phyloP scores from a whole-genome alignment of 1,140 invertebrate genomes.

The silkworm (Bombyx mori) region ASM3026992v2 NC_085131.1:10887001-10887500 shows the following conservation, averaged over 20 bases:
- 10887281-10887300: no score
- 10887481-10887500: slow-evolving; percentile 43
- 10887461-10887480: slow-evolving; percentile 32
- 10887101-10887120: slow-evolving; percentile 16
- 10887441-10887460: slow-evolving; percentile 18
- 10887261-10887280: no score
- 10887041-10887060: slow-evolving; percentile 15
- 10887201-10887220: no score
- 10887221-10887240: neutral
- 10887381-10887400: no score
- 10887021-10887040: slow-evolving; percentile 18
- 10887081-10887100: slow-evolving; percentile 2
- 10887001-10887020: slow-evolving; percentile 8
- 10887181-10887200: neutral
- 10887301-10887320: no score
- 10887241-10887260: neutral
- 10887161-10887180: slow-evolving; percentile 9
- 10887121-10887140: slow-evolving; percentile 21
- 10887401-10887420: no score
- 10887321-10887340: no score
- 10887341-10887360: no score
- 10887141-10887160: slow-evolving; percentile 19
- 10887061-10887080: slow-evolving; percentile 1
- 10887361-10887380: no score
- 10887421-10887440: neutral